Percentiles rank a stretch among this genome's conserved stretches.
Evolutionary conservation across 2,113 vertebrate species (phyloP).

Genomic region (Onychostruthus taczanowskii): DNA sequence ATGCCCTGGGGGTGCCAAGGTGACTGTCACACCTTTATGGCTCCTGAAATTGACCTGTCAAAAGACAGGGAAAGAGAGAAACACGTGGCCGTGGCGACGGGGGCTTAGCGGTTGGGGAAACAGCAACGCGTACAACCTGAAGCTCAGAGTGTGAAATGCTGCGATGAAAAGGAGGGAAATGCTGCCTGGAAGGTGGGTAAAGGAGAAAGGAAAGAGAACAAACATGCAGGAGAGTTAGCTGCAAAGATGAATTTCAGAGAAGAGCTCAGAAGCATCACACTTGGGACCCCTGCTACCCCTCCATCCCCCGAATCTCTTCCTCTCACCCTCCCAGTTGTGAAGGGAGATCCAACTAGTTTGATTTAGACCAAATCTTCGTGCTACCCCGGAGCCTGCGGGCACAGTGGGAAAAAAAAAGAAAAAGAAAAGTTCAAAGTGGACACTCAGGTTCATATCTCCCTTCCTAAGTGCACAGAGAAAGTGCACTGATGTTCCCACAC

Average conservation of each 20-base stretch:
- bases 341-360: conserved; percentile 78
- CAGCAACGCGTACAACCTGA: neutral
- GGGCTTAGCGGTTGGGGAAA: neutral
- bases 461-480: neutral
- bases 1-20: conserved; percentile 21
- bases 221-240: neutral
- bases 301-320: neutral
- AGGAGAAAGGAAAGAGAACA: neutral
- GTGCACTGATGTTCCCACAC: neutral
- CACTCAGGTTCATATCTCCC: neutral
- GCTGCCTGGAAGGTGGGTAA: neutral
- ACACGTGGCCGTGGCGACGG: accelerated
- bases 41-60: conserved; percentile 25
- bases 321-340: conserved; percentile 47
- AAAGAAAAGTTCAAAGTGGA: neutral
- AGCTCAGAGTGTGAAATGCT: conserved; percentile 1
- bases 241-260: neutral
- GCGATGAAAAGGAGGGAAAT: neutral
- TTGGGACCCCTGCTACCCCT: neutral
- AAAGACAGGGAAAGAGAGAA: conserved; percentile 15
- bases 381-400: conserved; percentile 89
- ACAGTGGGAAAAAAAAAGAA: neutral
- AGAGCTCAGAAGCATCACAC: conserved; percentile 26
- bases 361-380: conserved; percentile 98
- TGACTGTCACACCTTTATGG: neutral